Base-by-base conservation (phyloP, 1,140 invertebrate genomes). In the Formica exsecta region DNA sequence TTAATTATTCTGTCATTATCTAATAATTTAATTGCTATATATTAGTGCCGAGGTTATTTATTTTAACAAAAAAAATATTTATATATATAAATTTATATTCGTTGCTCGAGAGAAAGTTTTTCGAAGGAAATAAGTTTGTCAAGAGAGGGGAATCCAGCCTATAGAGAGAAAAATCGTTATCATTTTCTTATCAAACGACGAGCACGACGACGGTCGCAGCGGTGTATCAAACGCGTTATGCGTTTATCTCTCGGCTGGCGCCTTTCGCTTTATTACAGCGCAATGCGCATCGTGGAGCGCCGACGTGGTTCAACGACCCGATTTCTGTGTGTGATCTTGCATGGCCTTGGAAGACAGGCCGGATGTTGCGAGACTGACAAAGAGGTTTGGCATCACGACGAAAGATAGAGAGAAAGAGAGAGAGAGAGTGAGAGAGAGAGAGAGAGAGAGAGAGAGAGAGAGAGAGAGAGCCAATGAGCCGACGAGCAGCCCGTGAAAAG, bases 291-390 rank as follows among this genome's bases (percentile, higher is more conserved):
- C 76, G 76, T 41, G 29, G 75, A 36, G 5, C 16, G 80, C 9
- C 48, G 48, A 48, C 79, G 32, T 32, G 91, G 93, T 93, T 94
- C 93, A 93, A 93, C 91, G 92, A 93, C 92, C 92, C 87, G 91
- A 91, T 93, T 93, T 87, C 83, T 86, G 91, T 86, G 79, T 89
- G 91, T 87, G 87, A 90, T 89, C 86, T 89, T 89, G 90, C 87
- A 88, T 90, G 92, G 91, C 92, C 93, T 93, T 94, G 91, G 85
- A 83, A 87, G 88, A 87, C 86, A 86, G 89, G 75, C 89, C 83
- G 90, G 89, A 91, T 88, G 86, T 90, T 80, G 90, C 76, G 59
- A 85, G 85, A 87, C 68, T 75, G 73, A 44, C 66, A 88, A 59
- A 62, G 87, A 79, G 62, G 74, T 51, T 38, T 75, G 51, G 54